Evolutionary conservation across 2,888 invertebrate species (phyloP).

Genomic region (Diadromus collaris): DNA sequence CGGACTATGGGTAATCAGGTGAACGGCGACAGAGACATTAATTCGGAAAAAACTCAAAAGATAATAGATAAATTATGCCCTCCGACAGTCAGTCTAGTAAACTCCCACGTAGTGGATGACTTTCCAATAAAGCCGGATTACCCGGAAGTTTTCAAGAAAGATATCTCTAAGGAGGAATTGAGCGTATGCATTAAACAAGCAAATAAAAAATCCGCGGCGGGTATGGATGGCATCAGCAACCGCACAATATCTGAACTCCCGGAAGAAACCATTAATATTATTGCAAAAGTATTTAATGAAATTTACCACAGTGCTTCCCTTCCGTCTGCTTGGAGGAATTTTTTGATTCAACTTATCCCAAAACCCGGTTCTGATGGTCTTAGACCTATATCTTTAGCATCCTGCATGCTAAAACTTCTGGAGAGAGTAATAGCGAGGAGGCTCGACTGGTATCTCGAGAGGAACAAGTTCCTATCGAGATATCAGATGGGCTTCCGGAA

Average conservation of each 20-base stretch:
- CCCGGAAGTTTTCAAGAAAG: neutral
- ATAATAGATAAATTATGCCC: neutral
- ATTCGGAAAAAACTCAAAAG: neutral
- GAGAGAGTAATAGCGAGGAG: conserved; percentile 19
- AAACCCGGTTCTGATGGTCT: conserved; percentile 18
- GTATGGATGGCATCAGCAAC: neutral
- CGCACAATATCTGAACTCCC: neutral
- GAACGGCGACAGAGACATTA: neutral
- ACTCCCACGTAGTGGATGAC: neutral
- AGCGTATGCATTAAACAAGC: neutral
- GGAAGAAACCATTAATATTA: neutral
- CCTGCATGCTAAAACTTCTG: conserved; percentile 10
- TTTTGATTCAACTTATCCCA: conserved; percentile 3
- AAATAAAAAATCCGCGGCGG: neutral
- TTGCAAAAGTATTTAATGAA: neutral
- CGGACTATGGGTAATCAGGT: neutral
- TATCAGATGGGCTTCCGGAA: conserved; percentile 36
- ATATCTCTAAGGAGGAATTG: neutral
- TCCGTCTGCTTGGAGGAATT: conserved; percentile 14
- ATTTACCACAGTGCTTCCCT: neutral
- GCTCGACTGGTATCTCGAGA: conserved; percentile 21
- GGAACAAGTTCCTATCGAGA: too few species aligned
- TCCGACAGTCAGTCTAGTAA: neutral
- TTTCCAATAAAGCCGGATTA: neutral
- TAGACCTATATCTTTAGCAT: conserved; percentile 26